Conservation (phyloP, 2,888 invertebrate species). For the Yponomeuta plumbellus region DNA sequence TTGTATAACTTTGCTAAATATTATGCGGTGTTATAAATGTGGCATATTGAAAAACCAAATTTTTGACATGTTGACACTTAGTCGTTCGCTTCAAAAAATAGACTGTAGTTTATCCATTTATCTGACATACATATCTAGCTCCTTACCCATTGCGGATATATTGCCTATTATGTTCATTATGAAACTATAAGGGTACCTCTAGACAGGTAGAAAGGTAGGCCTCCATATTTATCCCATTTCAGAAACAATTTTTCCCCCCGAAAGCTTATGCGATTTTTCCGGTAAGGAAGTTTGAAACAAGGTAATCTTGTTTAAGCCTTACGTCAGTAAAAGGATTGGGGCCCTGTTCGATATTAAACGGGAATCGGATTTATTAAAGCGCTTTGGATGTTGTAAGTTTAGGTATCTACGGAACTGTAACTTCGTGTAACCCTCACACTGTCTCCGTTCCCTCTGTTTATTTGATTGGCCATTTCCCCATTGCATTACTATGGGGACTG, state of each 20-base stretch:
- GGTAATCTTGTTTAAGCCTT: conserved; percentile 5
- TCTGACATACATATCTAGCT: too few species aligned
- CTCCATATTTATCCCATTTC: background rate
- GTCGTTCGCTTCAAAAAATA: too few species aligned
- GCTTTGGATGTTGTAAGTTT: conserved; percentile 1
- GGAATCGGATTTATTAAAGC: conserved; percentile 23
- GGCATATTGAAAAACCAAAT: too few species aligned
- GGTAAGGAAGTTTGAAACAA: conserved; percentile 6
- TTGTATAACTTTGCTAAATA: too few species aligned
- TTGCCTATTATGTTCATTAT: too few species aligned
- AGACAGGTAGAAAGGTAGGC: background rate
- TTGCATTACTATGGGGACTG: too few species aligned
- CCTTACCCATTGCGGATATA: too few species aligned
- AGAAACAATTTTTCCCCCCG: conserved; percentile 3
- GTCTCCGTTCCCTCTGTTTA: background rate
- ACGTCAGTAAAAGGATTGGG: conserved; percentile 11
- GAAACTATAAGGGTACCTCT: too few species aligned
- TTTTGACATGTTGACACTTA: too few species aligned
- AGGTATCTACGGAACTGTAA: background rate
- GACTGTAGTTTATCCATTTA: too few species aligned
- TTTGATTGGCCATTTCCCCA: background rate
- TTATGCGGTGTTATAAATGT: too few species aligned
- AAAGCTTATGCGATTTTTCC: background rate
- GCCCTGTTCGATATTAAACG: conserved; percentile 3
- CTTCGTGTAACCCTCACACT: background rate